These are phyloP conservation scores for Sphecodes monilicornis DNA, from an alignment of 2,888 invertebrate genomes.

Conservation along the genomic window DNA sequence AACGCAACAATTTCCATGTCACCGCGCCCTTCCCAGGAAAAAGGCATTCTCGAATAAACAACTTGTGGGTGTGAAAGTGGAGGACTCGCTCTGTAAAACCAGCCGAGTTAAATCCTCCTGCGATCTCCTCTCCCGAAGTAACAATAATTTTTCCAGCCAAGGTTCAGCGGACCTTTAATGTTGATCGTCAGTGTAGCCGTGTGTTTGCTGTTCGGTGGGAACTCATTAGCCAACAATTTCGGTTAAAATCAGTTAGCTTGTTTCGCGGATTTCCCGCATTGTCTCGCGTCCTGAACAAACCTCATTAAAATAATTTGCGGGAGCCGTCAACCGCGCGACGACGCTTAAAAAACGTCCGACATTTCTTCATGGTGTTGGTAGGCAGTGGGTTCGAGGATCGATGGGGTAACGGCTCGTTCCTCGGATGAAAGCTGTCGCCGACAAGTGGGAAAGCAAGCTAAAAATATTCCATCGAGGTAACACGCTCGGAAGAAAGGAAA, in stretches of 20 bases:
- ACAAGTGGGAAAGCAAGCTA: constrained; percentile 7
- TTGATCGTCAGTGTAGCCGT: neutral
- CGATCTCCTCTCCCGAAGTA: no score
- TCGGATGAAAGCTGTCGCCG: constrained; percentile 5
- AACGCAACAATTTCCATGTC: no score
- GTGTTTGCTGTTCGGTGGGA: neutral
- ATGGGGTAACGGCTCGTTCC: neutral
- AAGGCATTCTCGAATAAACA: neutral
- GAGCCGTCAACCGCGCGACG: neutral
- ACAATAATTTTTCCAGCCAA: no score
- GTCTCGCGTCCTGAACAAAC: constrained; percentile 25
- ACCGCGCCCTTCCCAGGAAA: no score
- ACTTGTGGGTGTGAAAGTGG: no score
- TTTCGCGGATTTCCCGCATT: neutral
- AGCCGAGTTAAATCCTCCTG: no score
- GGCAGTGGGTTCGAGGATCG: neutral
- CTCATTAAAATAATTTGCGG: constrained; percentile 41
- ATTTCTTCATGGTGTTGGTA: neutral
- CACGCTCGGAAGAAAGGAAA: neutral
- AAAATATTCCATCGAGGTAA: constrained; percentile 10
- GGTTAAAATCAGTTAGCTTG: constrained; percentile 39
- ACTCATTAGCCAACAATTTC: constrained; percentile 47
- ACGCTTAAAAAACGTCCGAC: neutral
- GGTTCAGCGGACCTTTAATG: neutral
- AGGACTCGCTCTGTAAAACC: no score